Conservation (phyloP, 2,797 vertebrate species). For the Choloepus didactylus region DNA sequence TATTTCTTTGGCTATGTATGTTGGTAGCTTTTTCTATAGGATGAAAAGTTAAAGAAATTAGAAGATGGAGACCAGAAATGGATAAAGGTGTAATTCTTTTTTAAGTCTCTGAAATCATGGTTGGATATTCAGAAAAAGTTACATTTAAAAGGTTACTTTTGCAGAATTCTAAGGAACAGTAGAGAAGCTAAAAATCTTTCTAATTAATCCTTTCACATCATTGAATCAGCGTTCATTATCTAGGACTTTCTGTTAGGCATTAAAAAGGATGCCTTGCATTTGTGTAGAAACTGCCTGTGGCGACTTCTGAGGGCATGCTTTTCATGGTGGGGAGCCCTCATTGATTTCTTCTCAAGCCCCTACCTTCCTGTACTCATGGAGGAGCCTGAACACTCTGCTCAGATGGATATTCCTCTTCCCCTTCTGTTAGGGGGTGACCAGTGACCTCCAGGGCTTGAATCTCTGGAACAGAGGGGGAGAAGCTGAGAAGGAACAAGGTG, state of each 20-base stretch:
- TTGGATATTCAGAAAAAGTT: background rate
- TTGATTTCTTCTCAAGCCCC: background rate
- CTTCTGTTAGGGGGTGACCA: background rate
- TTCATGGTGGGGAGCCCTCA: background rate
- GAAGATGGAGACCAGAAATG: slow-evolving; percentile 63
- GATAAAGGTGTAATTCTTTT: slow-evolving; percentile 38
- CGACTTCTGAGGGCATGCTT: background rate
- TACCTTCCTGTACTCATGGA: background rate
- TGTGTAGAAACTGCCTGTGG: background rate
- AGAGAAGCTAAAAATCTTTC: background rate
- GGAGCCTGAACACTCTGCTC: background rate
- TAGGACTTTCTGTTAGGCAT: background rate
- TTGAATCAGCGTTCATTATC: background rate
- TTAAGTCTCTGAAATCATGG: slow-evolving; percentile 26
- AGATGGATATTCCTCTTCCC: background rate
- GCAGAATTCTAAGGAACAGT: background rate
- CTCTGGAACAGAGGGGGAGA: background rate
- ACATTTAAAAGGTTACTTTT: slow-evolving; percentile 9
- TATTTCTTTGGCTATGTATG: slow-evolving; percentile 24
- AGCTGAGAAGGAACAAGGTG: background rate
- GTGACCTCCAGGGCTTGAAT: background rate
- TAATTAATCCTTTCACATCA: background rate
- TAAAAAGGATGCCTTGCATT: background rate
- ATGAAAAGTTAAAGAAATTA: slow-evolving; percentile 61
- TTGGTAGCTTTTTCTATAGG: slow-evolving; percentile 51